Base-by-base conservation (phyloP, 2,888 invertebrate genomes). In the Sericinus montela region DNA sequence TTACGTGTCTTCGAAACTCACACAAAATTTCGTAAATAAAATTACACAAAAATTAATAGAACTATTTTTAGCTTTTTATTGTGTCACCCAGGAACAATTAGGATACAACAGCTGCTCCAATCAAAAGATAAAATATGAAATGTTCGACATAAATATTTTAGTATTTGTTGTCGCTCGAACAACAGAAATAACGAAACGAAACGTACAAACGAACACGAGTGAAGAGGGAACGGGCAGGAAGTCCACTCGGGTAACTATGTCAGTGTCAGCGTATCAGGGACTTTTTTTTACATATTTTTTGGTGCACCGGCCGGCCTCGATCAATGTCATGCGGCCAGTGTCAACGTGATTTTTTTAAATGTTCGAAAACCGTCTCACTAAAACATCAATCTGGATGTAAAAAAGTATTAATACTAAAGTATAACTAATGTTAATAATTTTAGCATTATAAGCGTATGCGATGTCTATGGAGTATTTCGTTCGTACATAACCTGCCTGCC, bases 221-320 rank as follows among this genome's bases (percentile, higher is more conserved):
- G 42, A 37, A 14, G 42, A 30, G 44, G 16, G 59, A 63, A 66
- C 61, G 63, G 67, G 66, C 71, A 72, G 80, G 75, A 75, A 77
- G 69, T 66, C 68, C 64, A 63, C 67, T 62, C 61, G 64, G 66
- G 61, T 69, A 84, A 79, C 67, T 81, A 79, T 85, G 85, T 85
- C 86, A 86, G 84, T 85, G 86, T 81, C 86, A 78, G 65, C 70
- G 67, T 71, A 72, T 72, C 69, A 67, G 68, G 58, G 56, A 60
- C 58, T 55, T 54, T 58, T 49, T 63, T 60, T 58, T 57, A 55
- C 54, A 59, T 54, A 57, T 60, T 60, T 57, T 60, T 56, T 54
- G 57, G 54, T 50, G 54, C 45, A 52, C 45, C 47, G 53, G 51
- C 49, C 45, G 53, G 53, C 48, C 48, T 53, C 48, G 41, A 51